Base-by-base conservation (phyloP, 2,113 vertebrate genomes). In the Terrapene triunguis region DNA sequence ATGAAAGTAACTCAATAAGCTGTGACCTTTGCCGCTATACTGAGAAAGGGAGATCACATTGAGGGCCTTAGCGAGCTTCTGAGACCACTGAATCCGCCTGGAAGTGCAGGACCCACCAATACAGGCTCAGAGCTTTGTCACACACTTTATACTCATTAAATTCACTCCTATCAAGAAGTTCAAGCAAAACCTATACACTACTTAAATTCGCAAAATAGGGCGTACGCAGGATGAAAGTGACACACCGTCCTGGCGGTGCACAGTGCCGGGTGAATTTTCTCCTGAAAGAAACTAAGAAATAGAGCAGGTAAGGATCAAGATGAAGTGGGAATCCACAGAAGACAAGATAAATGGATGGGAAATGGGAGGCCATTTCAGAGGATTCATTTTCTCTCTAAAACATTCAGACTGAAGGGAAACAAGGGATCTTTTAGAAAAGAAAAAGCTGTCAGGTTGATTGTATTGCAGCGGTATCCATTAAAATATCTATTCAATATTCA, bases 381-480 rank as follows among this genome's bases (percentile, higher is more conserved):
- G 94, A 81, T 89, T 54, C 50, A 82, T 54, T 83, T 93, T 85
- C 90, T 80, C 13, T 85, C 65, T 89, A 85, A 84, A 27, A 79
- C 59, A 19, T 44, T 53, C 9, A 8, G 59, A 78, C 84, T 91
- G 84, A 80, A 72, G 85, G 53, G 65, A 95, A 92, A 89, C 82
- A 89, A 88, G 72, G 90, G 44, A 47, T 91, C 80, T 65, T 93
- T 95, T 29, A 3, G 57, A 85, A 82, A 91, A 69, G 83, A 94
- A 79, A n/a, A 89, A 94, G 53, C 35, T 87, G 87, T 88, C 84
- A 88, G 89, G 74, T 79, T 22, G 8, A 65, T 24, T 88, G 81
- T 95, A 91, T 42, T 79, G 74, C 65, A 94, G 79, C 90, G 35
- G 62, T 93, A 83, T 72, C 44, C 0, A 83, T 93, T 95, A 92